Evolutionary conservation across 2,797 vertebrate genomes (phyloP), one percentile per base, ranked within the genome.

Genomic region (Brachyrhaphis roseni): DNA sequence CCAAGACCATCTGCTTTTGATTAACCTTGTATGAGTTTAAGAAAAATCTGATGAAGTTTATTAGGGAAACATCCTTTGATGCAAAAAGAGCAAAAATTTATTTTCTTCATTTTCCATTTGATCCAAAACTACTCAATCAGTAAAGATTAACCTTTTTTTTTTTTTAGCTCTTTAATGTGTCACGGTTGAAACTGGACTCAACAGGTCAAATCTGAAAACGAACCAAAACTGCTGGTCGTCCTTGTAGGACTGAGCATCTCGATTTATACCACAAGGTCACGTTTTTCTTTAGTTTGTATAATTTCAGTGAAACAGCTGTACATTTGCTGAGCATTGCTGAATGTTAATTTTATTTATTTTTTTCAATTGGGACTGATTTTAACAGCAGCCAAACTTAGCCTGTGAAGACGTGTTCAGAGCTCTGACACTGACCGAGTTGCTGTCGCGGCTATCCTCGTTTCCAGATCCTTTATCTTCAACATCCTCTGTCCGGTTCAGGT

Each of bases 371-470:
- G 31, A 8, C 16, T 3, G 31, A 64, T 64, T 64, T 64, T 64
- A 64, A 64, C 16, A 26, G 12, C n/a, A n/a, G 36, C 2, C n/a
- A 62, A 4, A 53, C 26, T 2, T 0, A 39, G 31, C 12, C 10
- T 13, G 23, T 51, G 31, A 28, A 18, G 6, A n/a, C 10, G 13
- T 16, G 15, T 20, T 18, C 10, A 34, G 12, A 75, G 70, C 4
- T 77, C 26, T 59, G 75, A 88, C 78, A 97, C 97, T 95, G 86
- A 99, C 98, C 91, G 97, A 98, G 88, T 95, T 96, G 78, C 98
- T 98, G 68, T 97, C 97, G 73, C 96, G 95, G 28, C 97, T 98
- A 12, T 98, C 98, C 59, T 98, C 98, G 76, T 98, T 97, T 78
- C 93, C 97, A 1, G 96, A 98, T 0, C 64, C 94, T 36, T 96